Base-by-base conservation (phyloP, 2,797 vertebrate species). In the Chloroceryle inda region DNA sequence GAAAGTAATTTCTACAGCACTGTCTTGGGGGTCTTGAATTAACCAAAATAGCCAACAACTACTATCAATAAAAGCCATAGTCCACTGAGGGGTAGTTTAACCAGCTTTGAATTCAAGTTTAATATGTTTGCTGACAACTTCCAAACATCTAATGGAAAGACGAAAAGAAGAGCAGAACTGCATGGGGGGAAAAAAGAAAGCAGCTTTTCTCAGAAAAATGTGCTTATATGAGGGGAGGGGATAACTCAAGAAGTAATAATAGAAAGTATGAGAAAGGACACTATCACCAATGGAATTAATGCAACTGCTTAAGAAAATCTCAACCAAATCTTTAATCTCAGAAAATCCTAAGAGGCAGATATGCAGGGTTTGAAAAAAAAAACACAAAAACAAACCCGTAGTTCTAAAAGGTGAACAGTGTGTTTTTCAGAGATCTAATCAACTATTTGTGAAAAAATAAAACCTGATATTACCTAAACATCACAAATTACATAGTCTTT, bases 301-400 rank as follows among this genome's bases (percentile, higher is more conserved):
- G 38, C 31, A 75, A 5, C 52, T 84, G 40, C 33, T 84, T 47
- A 62, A 62, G 22, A 73, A 90, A 90, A 59, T 69, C 29, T 76
- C 69, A 91, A 61, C 22, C 33, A 58, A 76, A n/a, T 77, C 52
- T 56, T 74, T 83, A 88, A 63, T 89, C 83, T 77, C 47, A 77
- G 79, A 63, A 94, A 83, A 92, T 68, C 53, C 62, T 45, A 37
- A 59, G 53, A 61, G 26, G 17, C 73, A 74, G 64, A 80, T 85
- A 83, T 85, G 22, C 78, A 56, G 49, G 16, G 27, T 12, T 90
- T 93, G 37, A 75, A 88, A 77, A 50, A 22, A 40, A 89, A 64
- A 4, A 37, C n/a, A n/a, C n/a, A 75, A 88, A 77, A 50, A 22
- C 37, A 89, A 64, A 11, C 37, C 37, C 37, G 24, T n/a, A 24